Conservation (phyloP, 2,113 vertebrate species). For the Chaenogobius annularis region DNA sequence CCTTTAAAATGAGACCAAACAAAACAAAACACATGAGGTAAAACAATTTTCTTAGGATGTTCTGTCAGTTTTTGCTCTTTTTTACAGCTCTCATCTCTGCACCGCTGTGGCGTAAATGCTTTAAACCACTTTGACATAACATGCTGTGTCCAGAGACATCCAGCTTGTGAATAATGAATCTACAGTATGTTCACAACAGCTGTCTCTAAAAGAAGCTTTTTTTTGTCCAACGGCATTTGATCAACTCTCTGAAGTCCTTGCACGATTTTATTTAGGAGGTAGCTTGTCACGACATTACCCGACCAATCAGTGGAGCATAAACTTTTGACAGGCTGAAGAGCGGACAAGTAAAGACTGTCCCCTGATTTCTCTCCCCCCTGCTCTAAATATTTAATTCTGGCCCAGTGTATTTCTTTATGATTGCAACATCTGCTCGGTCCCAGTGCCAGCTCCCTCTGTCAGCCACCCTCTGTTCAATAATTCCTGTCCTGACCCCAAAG, state of each 20-base stretch:
- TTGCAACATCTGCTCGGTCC: slow-evolving; percentile 80
- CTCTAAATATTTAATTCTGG: slow-evolving; percentile 78
- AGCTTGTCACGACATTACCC: slow-evolving; percentile 5
- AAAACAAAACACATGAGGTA: slow-evolving; percentile 76
- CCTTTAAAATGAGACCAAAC: slow-evolving; percentile 68
- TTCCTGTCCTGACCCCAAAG: slow-evolving; percentile 72
- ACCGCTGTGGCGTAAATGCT: slow-evolving; percentile 72
- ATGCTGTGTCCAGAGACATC: slow-evolving; percentile 63
- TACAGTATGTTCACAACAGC: slow-evolving; percentile 77
- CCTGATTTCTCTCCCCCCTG: slow-evolving; percentile 40
- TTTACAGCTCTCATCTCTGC: slow-evolving; percentile 74
- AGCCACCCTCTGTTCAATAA: slow-evolving; percentile 77
- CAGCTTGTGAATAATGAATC: slow-evolving; percentile 78
- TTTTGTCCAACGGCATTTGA: slow-evolving; percentile 35
- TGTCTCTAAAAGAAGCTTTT: slow-evolving; percentile 65
- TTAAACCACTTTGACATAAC: slow-evolving; percentile 81
- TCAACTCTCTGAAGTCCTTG: slow-evolving; percentile 29
- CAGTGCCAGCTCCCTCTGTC: slow-evolving; percentile 70
- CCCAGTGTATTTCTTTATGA: slow-evolving; percentile 77
- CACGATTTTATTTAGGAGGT: slow-evolving; percentile 43
- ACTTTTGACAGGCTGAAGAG: slow-evolving; percentile 26
- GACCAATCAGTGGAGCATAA: slow-evolving; percentile 19
- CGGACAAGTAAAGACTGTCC: slow-evolving; percentile 25
- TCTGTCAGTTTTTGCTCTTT: slow-evolving; percentile 76
- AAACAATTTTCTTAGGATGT: slow-evolving; percentile 73